Evolutionary conservation across 1,140 invertebrate species (phyloP).

Genomic region (Dryas iulia): DNA sequence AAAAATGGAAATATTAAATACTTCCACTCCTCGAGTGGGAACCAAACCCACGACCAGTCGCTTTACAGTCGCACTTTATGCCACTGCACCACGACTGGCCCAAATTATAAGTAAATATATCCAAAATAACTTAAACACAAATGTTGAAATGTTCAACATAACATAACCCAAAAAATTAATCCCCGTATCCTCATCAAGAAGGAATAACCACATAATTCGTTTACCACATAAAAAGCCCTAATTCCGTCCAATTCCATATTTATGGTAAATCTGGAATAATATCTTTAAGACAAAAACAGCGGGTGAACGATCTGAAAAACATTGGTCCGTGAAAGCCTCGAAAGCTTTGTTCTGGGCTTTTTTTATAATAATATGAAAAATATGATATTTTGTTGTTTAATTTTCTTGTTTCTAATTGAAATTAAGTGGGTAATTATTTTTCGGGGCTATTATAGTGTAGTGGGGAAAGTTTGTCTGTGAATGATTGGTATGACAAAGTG

Average conservation of each 20-base stretch:
- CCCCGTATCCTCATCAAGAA: not conserved
- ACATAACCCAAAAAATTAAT: not conserved
- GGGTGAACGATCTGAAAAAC: slow-evolving; percentile 16
- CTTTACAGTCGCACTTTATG: too few species aligned
- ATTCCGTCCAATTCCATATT: slow-evolving; percentile 11
- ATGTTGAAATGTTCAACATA: too few species aligned
- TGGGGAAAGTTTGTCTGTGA: too few species aligned
- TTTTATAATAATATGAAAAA: slow-evolving; percentile 2
- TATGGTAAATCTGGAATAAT: slow-evolving; percentile 22
- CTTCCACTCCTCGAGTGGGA: too few species aligned
- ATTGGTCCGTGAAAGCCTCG: slow-evolving; percentile 9
- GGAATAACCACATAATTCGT: not conserved
- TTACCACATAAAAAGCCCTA: not conserved
- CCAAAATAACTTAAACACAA: too few species aligned
- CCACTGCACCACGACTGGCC: too few species aligned
- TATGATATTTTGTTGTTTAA: not conserved
- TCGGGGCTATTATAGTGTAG: too few species aligned
- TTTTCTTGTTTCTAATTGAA: not conserved
- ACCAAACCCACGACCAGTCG: too few species aligned
- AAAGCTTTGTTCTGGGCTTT: not conserved
- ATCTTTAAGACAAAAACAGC: slow-evolving; percentile 25
- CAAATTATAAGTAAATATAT: too few species aligned
- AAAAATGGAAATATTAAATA: too few species aligned
- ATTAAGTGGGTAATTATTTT: not conserved
- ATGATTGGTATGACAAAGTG: too few species aligned